Percentiles rank a stretch among this genome's conserved stretches.
phyloP scores from a whole-genome alignment of 2,113 vertebrate species.

The Coracopsis vasa region DNA sequence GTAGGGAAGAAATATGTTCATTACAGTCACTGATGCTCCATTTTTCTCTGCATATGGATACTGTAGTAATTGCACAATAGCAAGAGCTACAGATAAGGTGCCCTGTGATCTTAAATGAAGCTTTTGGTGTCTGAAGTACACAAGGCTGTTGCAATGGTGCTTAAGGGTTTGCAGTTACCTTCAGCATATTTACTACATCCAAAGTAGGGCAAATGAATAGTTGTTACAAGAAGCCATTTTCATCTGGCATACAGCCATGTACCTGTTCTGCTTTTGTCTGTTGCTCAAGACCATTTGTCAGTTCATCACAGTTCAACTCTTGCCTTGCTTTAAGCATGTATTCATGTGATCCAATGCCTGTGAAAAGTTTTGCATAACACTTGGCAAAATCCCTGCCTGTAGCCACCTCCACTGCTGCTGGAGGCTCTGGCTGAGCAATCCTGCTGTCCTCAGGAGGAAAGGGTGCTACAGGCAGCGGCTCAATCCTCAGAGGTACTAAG shows the following conservation, averaged over 20 bases:
- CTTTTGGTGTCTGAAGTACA: neutral
- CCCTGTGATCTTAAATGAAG: neutral
- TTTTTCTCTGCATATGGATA: neutral
- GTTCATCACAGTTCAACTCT: neutral
- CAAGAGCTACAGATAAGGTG: neutral
- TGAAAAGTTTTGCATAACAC: neutral
- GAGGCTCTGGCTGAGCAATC: neutral
- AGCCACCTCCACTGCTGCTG: neutral
- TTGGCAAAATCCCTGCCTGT: neutral
- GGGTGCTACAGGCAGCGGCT: neutral
- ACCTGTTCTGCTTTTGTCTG: neutral
- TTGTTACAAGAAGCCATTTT: neutral
- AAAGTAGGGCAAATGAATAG: neutral
- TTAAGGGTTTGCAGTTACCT: neutral
- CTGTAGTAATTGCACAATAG: neutral
- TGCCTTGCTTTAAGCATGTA: neutral
- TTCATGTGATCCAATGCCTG: neutral
- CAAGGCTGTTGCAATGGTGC: neutral
- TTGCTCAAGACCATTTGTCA: neutral
- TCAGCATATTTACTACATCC: neutral
- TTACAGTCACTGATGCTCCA: neutral
- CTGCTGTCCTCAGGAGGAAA: neutral
- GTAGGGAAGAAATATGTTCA: constrained; percentile 8
- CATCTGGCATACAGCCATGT: neutral
- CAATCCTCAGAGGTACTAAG: neutral